phyloP scores from a whole-genome alignment of 2,888 invertebrate species.

The Flabesymbios commensalis region DNA sequence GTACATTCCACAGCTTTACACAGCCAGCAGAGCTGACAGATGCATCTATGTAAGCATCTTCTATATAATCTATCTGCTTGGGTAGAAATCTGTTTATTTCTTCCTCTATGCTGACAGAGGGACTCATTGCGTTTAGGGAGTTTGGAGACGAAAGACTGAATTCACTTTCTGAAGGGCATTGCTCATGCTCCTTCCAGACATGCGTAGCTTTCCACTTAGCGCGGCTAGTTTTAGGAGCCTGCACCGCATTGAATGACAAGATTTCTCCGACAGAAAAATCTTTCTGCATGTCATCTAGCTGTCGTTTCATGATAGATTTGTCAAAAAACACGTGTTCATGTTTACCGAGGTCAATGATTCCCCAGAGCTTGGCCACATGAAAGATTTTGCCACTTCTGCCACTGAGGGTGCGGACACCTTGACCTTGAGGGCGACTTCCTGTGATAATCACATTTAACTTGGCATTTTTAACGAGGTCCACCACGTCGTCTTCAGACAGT shows the following conservation, averaged over 20 bases:
- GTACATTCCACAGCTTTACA: conserved; percentile 58
- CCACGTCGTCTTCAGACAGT: conserved; percentile 52
- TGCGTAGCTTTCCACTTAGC: conserved; percentile 61
- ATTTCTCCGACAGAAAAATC: conserved; percentile 57
- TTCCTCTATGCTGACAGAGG: conserved; percentile 54
- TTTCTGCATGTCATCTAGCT: conserved; percentile 59
- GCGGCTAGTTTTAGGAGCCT: conserved; percentile 60
- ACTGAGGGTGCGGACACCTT: conserved; percentile 42
- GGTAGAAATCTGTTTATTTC: conserved; percentile 50
- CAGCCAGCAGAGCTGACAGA: conserved; percentile 58
- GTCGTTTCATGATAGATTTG: conserved; percentile 54
- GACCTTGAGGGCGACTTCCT: conserved; percentile 48
- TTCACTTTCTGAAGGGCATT: conserved; percentile 39
- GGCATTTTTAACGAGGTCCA: conserved; percentile 56
- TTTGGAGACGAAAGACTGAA: conserved; percentile 3
- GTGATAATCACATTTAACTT: conserved; percentile 56
- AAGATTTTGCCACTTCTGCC: conserved; percentile 57
- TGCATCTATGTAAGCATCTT: conserved; percentile 49
- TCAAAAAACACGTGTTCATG: conserved; percentile 63
- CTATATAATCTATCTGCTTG: conserved; percentile 49
- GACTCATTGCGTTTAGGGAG: conserved; percentile 37
- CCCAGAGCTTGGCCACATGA: conserved; percentile 62
- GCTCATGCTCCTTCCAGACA: conserved; percentile 60
- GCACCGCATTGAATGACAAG: conserved; percentile 60
- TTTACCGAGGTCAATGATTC: conserved; percentile 61